These are phyloP conservation scores for Andrena trimmerana DNA, from an alignment of 2,888 invertebrate species.

Conservation along the genomic window DNA sequence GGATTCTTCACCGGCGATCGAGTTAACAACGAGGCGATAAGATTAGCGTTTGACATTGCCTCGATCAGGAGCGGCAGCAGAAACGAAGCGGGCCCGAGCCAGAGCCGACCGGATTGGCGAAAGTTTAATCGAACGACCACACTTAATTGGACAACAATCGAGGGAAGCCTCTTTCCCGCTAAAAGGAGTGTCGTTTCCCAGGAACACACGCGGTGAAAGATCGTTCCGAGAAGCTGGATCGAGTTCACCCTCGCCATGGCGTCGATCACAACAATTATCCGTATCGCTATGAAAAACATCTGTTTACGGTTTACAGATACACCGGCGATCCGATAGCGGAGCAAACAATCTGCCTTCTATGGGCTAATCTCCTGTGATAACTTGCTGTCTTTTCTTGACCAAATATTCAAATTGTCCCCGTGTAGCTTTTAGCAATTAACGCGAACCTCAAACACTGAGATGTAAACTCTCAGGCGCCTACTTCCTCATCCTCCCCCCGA, in stretches of 20 bases:
- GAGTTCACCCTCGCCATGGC: constrained; percentile 48
- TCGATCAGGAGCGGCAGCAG: constrained; percentile 26
- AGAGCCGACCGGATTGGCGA: constrained; percentile 53
- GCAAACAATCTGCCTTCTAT: background rate
- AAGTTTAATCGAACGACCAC: constrained; percentile 64
- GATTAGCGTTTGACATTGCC: constrained; percentile 37
- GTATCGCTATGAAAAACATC: background rate
- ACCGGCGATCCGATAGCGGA: background rate
- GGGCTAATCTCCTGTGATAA: constrained; percentile 2
- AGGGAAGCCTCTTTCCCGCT: constrained; percentile 63
- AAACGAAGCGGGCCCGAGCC: constrained; percentile 14
- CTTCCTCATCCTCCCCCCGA: constrained; percentile 5
- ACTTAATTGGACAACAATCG: constrained; percentile 59
- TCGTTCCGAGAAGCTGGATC: constrained; percentile 53
- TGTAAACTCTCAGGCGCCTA: background rate
- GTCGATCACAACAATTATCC: constrained; percentile 10
- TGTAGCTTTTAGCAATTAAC: constrained; percentile 7
- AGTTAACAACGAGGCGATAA: constrained; percentile 34
- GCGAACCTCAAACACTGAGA: background rate
- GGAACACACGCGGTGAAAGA: constrained; percentile 63
- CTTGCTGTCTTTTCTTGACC: background rate
- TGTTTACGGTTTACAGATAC: background rate
- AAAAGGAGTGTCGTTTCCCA: constrained; percentile 44
- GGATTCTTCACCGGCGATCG: background rate
- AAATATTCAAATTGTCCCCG: background rate